These are phyloP conservation scores for Tricholaema leucomelas DNA, from an alignment of 2,113 vertebrate species.

Conservation along the genomic window DNA sequence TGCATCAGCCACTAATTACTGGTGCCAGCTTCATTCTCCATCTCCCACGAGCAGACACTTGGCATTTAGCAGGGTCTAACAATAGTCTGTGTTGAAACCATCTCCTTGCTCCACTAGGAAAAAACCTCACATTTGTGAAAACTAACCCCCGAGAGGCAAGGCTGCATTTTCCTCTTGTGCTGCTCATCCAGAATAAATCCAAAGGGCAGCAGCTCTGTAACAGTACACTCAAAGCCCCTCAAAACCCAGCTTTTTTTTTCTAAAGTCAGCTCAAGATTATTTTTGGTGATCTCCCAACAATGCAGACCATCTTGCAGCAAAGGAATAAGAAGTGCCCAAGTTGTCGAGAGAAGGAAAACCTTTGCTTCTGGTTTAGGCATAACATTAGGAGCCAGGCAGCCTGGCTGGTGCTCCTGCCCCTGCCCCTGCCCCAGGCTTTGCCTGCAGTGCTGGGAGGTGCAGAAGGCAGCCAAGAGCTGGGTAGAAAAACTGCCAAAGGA, in stretches of 20 bases:
- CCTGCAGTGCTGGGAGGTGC: neutral
- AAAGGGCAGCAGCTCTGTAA: neutral
- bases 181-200: neutral
- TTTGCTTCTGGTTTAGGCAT: neutral
- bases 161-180: neutral
- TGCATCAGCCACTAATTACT: conserved; percentile 6
- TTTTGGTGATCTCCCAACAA: neutral
- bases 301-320: neutral
- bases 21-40: conserved; percentile 48
- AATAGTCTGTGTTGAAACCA: conserved; percentile 26
- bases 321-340: neutral
- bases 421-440: neutral
- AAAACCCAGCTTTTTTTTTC: neutral
- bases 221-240: neutral
- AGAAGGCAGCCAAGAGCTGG: neutral
- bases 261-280: neutral
- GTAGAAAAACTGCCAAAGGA: neutral
- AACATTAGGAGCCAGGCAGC: neutral
- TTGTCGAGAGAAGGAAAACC: neutral
- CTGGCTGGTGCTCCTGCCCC: neutral
- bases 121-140: conserved; percentile 31
- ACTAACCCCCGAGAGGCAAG: conserved; percentile 1
- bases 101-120: neutral
- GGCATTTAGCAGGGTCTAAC: conserved; percentile 19
- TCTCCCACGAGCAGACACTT: conserved; percentile 42